Evolutionary conservation across 2,797 vertebrate genomes (phyloP).

Genomic region (Neoniphon sammara): DNA sequence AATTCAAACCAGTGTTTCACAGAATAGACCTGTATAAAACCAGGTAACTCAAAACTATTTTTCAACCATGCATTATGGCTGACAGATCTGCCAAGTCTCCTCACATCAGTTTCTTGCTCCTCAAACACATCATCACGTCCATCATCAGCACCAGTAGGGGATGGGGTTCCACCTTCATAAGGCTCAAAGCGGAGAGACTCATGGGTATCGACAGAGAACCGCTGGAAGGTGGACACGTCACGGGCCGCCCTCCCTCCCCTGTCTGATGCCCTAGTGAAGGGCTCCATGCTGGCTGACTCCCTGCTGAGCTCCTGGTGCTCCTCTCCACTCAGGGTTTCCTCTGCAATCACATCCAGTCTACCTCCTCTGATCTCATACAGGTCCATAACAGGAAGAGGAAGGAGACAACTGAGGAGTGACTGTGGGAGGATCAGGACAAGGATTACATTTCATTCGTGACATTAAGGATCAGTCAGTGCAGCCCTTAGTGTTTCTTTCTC

Average conservation of each 20-base stretch:
- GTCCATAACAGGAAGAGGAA: conserved; percentile 76
- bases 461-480: not conserved
- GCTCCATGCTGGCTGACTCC: conserved; percentile 52
- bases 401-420: not conserved
- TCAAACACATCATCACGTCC: conserved; percentile 71
- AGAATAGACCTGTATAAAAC: not conserved
- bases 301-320: conserved; percentile 66
- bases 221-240: conserved; percentile 64
- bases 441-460: not conserved
- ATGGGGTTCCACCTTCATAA: conserved; percentile 62
- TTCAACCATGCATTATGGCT: not conserved
- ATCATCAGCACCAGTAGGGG: conserved; percentile 61
- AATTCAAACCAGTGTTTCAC: conserved; percentile 17
- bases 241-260: conserved; percentile 27
- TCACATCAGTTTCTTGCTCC: conserved; percentile 60
- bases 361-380: conserved; percentile 83
- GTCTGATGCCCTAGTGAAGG: conserved; percentile 36
- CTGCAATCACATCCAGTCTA: conserved; percentile 82
- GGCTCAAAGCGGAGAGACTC: conserved; percentile 76
- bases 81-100: not conserved
- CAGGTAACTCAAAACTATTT: not conserved
- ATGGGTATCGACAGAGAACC: conserved; percentile 73
- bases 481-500: not conserved
- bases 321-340: conserved; percentile 73
- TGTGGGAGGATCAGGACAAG: conserved; percentile 10